These are phyloP conservation scores for Python bivittatus DNA, from an alignment of 2,113 vertebrate species.

Conservation along the genomic window DNA sequence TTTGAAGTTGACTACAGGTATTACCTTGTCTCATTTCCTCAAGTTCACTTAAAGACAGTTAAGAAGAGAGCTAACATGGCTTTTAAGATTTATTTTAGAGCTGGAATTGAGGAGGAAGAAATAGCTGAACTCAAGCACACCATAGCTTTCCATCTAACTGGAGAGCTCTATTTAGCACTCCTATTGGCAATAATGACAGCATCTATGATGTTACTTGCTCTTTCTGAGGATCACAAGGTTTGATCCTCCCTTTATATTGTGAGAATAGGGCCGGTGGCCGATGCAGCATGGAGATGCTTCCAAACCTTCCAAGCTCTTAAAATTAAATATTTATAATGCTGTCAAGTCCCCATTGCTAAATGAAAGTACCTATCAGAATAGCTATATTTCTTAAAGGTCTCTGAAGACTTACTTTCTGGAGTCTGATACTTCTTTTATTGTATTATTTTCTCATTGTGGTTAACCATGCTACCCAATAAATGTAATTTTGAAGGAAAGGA, in stretches of 20 bases:
- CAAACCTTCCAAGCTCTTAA: background rate
- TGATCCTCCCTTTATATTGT: background rate
- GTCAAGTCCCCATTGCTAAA: background rate
- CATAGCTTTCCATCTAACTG: fast-evolving
- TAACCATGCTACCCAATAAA: background rate
- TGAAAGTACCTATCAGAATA: background rate
- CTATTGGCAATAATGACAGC: background rate
- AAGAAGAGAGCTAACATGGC: slow-evolving; percentile 34
- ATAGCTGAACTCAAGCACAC: fast-evolving
- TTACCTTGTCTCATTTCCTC: slow-evolving; percentile 62
- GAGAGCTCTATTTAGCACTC: fast-evolving
- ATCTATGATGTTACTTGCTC: background rate
- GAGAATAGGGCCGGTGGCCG: background rate
- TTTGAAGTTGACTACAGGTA: slow-evolving; percentile 48
- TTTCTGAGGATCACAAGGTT: background rate
- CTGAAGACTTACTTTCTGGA: background rate
- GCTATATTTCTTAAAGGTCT: background rate
- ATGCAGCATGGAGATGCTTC: slow-evolving; percentile 7
- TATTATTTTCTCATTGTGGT: background rate
- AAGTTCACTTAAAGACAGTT: slow-evolving; percentile 45
- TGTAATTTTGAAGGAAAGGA: background rate
- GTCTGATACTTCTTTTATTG: background rate
- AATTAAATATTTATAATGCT: slow-evolving; percentile 39
- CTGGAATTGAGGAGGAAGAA: background rate
- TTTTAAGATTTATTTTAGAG: slow-evolving; percentile 57